Base-by-base conservation (phyloP, 1,140 invertebrate species). In the Drosophila truncata region DNA sequence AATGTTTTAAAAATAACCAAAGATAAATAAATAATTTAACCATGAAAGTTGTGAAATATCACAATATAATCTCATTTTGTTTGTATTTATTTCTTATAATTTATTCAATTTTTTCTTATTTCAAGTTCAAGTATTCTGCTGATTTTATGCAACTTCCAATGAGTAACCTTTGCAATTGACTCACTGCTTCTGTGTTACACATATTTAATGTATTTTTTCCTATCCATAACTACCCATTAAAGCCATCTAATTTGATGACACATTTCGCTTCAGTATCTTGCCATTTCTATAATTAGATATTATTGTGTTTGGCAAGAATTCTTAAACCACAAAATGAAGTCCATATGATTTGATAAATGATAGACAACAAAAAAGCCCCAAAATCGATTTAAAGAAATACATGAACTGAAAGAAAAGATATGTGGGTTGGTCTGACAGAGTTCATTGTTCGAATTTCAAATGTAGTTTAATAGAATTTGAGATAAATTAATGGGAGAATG, bases 211-310 rank as follows among this genome's bases (percentile, higher is more conserved):
- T 39, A n/a, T 41, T 23, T 37, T 58, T 18, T 20, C 2, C 29
- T 35, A 54, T 16, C 31, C 50, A 58, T 58, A 64, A 39, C 42
- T 33, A 50, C 18, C 31, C 25, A 7, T 27, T 25, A 11, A 49
- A 18, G 65, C 41, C 41, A 58, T 39, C 27, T 71, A 37, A 47
- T 66, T 41, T 59, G 65, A 72, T 69, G 66, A 70, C 66, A 70
- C 69, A 72, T 35, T 31, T 16, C 31, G 5, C 27, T 18, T 2
- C 20, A 49, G 20, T 39, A 49, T 59, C 44, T 25, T 29, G 52
- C 27, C 52, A 72, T 72, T 60, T 49, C 66, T 72, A 72, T 72
- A 50, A 72, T 72, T 60, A 72, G 66, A 72, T 29, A 60, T 58
- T 72, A 60, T 72, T 72, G 69, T 23, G 54, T 72, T n/a, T 11